Evolutionary conservation across 1,140 invertebrate species (phyloP), one percentile per base, ranked within the genome.

Genomic region (Orius insidiosus): DNA sequence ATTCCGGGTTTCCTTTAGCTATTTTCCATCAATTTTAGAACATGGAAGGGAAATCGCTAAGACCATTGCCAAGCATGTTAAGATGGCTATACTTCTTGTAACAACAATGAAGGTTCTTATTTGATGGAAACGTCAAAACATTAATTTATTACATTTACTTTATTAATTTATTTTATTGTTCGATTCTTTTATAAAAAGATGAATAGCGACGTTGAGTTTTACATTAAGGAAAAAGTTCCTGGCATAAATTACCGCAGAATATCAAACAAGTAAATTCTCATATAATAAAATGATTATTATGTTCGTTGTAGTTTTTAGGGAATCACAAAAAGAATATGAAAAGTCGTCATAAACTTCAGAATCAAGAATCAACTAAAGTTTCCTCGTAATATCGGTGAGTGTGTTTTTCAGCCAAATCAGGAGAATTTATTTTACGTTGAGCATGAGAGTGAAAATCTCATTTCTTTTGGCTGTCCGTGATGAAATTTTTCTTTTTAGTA

Each of bases 311-410:
- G 80, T 60, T 76, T 47, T 60, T 85, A 45, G 76, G 74, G 31
- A 78, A 80, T 79, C 81, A 15, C 68, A 75, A 47, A 80, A 80
- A 55, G 86, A 93, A 60, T 96, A 96, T 69, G 85, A 94, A 53
- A 85, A 60, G 76, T 75, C 51, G 77, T 95, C 45, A 70, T 85
- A 47, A 75, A 78, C 54, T 94, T 88, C 59, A 92, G 86, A 62
- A 78, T 95, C 47, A 85, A 84, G 63, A 94, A 95, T 66, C 90
- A 96, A 61, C 57, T 80, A 32, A 58, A 76, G 49, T 79, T 71
- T 59, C 63, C 71, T 59, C 84, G 83, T 47, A 90, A 89, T 68
- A 65, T 92, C 53, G 81, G 85, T 87, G 70, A 68, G 70, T 66
- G 48, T 15, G n/a, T n/a, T n/a, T n/a, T n/a, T n/a, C n/a, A n/a